These are phyloP conservation scores for Daubentonia madagascariensis DNA, from an alignment of 2,113 vertebrate species.

Conservation along the genomic window DNA sequence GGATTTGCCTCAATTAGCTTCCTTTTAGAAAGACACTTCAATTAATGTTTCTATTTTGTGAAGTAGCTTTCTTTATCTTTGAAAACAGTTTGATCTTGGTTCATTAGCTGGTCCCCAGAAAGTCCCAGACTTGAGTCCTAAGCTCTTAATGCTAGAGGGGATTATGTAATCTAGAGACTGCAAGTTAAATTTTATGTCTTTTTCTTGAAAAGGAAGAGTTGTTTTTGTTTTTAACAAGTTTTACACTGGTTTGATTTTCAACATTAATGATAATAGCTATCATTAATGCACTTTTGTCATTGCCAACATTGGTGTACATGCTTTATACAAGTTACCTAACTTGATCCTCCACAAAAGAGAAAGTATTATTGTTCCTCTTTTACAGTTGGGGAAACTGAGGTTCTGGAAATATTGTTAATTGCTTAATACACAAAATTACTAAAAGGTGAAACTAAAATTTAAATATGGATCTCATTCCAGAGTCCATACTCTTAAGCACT, in stretches of 20 bases:
- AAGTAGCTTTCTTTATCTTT: neutral
- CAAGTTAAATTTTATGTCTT: neutral
- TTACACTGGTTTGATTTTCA: conserved; percentile 35
- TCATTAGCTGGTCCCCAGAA: neutral
- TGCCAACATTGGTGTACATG: neutral
- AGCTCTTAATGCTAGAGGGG: neutral
- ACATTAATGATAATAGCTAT: neutral
- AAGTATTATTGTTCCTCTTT: neutral
- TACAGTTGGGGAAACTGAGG: neutral
- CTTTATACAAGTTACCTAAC: neutral
- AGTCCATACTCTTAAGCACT: neutral
- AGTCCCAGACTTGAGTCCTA: neutral
- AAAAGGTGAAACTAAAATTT: neutral
- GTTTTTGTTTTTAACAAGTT: neutral
- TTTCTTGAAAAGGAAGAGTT: neutral
- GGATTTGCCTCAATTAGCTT: neutral
- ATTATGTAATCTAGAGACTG: neutral
- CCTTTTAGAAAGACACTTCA: neutral
- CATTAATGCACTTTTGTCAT: neutral
- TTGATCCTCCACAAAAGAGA: neutral
- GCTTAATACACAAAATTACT: neutral
- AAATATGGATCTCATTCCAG: neutral
- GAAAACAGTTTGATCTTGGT: conserved; percentile 11
- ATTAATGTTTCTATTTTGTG: neutral
- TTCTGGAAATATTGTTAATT: neutral